These are phyloP conservation scores for Hofmannophila pseudospretella DNA, from an alignment of 2,888 invertebrate species.

Conservation along the genomic window DNA sequence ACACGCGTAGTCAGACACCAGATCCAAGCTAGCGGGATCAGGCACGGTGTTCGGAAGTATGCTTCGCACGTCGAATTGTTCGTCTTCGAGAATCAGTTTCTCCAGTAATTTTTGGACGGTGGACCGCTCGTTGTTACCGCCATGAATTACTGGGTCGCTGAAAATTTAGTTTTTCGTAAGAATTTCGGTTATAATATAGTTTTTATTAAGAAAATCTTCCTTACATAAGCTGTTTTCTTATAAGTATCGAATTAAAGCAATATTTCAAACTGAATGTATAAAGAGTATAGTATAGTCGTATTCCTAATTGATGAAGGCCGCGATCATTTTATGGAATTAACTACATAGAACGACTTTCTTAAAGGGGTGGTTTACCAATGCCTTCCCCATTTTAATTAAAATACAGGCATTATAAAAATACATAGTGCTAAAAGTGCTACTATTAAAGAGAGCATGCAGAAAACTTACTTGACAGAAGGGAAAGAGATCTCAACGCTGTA, in stretches of 20 bases:
- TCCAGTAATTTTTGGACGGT: constrained; percentile 90
- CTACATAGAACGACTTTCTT: too few species aligned
- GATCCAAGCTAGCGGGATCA: constrained; percentile 90
- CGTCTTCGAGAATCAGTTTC: constrained; percentile 93
- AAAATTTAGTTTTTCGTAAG: constrained; percentile 24
- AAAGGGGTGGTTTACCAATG: too few species aligned
- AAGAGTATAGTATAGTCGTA: too few species aligned
- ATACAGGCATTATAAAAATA: too few species aligned
- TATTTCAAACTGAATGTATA: too few species aligned
- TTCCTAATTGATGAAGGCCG: too few species aligned
- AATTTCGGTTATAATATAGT: too few species aligned
- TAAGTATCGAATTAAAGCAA: too few species aligned
- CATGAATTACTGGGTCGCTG: constrained; percentile 93
- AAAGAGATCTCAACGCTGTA: constrained; percentile 95
- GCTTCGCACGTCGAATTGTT: constrained; percentile 94
- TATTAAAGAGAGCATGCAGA: constrained; percentile 50
- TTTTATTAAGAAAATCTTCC: not conserved
- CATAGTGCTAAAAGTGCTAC: constrained; percentile 36
- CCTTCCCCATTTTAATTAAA: too few species aligned
- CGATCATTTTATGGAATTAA: too few species aligned
- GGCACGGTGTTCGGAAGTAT: constrained; percentile 96
- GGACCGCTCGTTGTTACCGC: constrained; percentile 91
- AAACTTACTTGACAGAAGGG: constrained; percentile 93
- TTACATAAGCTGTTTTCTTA: too few species aligned
- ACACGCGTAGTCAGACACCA: constrained; percentile 96